Base-by-base conservation (phyloP, 2,888 invertebrate genomes). In the Drosophila flavopinicola region DNA sequence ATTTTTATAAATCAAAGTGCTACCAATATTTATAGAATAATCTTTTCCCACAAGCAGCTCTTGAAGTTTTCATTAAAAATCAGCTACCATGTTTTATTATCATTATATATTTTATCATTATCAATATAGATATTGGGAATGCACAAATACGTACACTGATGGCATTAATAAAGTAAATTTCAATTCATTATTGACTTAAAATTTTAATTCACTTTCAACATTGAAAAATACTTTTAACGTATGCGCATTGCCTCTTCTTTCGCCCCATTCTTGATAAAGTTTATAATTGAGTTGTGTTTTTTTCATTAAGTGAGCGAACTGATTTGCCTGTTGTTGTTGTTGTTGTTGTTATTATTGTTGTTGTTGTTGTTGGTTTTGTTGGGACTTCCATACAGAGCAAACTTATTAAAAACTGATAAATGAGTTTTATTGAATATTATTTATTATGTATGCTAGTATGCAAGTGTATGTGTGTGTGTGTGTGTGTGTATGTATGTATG, bases 381-480 rank as follows among this genome's bases (percentile, higher is more conserved):
- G 65, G 23, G 13, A 11, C 37, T 74, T 39, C 38, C 59, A 60
- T 27, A 41, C 45, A 58, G 51, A 70, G 84, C 58, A 79, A 82
- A 85, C 85, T 85, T 82, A 85, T 79, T 80, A 82, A 80, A 82
- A 78, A 78, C 72, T 80, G 85, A 80, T 80, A 80, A 85, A 85
- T 77, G 69, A 64, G 49, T 73, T 64, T 69, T 59, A 73, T 59
- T 74, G 49, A 59, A 53, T 49, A 59, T 47, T 41, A 45, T 60
- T 59, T 70, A 70, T 57, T 51, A 47, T 56, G 44, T 24, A 44
- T 60, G 23, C 29, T 27, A 23, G n/a, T n/a, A n/a, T n/a, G n/a
- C n/a, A n/a, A n/a, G n/a, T n/a, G n/a, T n/a, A n/a, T n/a, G n/a
- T n/a, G n/a, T n/a, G n/a, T n/a, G n/a, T n/a, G n/a, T n/a, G n/a